Base-by-base conservation (phyloP, 2,797 vertebrate species). In the Rhinichthys osculus region DNA sequence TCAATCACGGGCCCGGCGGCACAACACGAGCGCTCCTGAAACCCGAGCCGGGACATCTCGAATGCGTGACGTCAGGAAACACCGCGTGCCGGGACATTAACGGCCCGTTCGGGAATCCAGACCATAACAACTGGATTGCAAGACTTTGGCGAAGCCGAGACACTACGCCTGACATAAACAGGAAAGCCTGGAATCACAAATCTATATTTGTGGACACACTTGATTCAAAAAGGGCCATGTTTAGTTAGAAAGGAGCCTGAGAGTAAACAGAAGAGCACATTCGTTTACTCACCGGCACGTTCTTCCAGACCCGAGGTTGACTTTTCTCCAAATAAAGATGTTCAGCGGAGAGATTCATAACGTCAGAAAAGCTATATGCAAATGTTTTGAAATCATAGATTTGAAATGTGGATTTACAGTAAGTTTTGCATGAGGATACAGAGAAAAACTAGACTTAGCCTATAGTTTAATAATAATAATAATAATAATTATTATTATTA, bases 21-120 rank as follows among this genome's bases (percentile, higher is more conserved):
- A 69, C 77, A 87, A 87, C 81, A 78, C 85, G 3, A 6, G 73
- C 89, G 88, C 89, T 88, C 27, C 69, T 86, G 85, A 89, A 89
- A 90, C 44, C 47, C 16, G 64, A 80, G 42, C 5, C 42, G 5
- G 79, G 67, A n/a, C 47, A 62, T 87, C 87, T 82, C 86, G 87
- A 47, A 57, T 14, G 57, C 40, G 72, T 88, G 90, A 90, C 33
- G 40, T 88, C 66, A 23, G 78, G 35, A 27, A 40, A 42, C 64
- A 35, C 88, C 87, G 90, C 3, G 59, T 81, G 67, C 85, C n/a
- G 42, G 62, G 30, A 71, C 72, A 71, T 84, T 71, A 1, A 79
- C 11, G 21, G 62, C 14, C 2, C 1, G 14, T 66, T 66, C 27
- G 6, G 78, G 67, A 84, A 76, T 16, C 70, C 82, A 59, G 80